Base-by-base conservation (phyloP, 2,797 vertebrate species). In the Passerculus sandwichensis region DNA sequence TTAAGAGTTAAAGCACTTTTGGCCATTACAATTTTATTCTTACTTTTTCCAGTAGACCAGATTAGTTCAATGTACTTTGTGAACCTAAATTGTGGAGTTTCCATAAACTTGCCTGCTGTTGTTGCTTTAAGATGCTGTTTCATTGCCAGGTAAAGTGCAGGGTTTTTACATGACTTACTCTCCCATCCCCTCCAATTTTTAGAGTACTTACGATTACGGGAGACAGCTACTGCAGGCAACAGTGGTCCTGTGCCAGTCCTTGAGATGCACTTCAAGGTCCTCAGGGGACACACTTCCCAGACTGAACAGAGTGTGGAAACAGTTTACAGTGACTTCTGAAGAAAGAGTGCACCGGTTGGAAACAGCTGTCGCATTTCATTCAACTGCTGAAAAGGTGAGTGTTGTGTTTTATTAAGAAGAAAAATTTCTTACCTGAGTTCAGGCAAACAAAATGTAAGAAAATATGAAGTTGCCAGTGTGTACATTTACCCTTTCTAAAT, bases 181-280 rank as follows among this genome's bases (percentile, higher is more conserved):
- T 89, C 13, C 15, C 16, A 56, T 88, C 71, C 7, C 13, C 18
- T 91, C 18, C 59, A 69, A 86, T 62, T 81, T 86, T 44, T 95
- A 99, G 99, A 99, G 99, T 96, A 99, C 99, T 13, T 99, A 99
- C 0, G 99, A 99, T 97, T 99, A 99, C 5, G 99, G 99, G 12
- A 98, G 99, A 7, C 99, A 99, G 97, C 97, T 99, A 96, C 98
- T 99, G 44, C 99, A 99, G 98, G 99, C 99, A 48, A 99, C 99
- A 0, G 99, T 99, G 34, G 99, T 99, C 62, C 97, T 99, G 27
- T 99, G 99, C 89, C 99, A 99, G 97, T 99, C 99, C 73, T 97
- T 99, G 96, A 98, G 99, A 87, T 99, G 99, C 61, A 98, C 99
- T 38, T 99, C 99, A 0, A 98, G 99, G 50, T 99, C 99, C 11